Percentiles rank a stretch among this genome's conserved stretches.
These are phyloP conservation scores for Muscicapa striata DNA, from an alignment of 2,797 vertebrate genomes.

Conservation along the genomic window DNA sequence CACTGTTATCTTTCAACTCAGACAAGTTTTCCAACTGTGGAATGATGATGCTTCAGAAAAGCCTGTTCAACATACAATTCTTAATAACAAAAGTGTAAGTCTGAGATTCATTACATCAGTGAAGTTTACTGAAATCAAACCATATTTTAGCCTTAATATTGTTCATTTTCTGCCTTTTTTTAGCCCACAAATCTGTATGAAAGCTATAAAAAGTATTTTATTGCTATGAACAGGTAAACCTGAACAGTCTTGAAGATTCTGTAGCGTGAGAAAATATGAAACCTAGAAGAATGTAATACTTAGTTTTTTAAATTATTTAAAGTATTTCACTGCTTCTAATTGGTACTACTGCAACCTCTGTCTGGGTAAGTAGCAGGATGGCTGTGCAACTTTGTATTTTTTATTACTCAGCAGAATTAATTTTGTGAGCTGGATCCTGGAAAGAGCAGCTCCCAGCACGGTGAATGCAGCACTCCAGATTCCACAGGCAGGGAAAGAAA, in stretches of 20 bases:
- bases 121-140: neutral
- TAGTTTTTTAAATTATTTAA: neutral
- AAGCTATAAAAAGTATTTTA: neutral
- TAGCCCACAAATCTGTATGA: neutral
- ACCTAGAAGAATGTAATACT: neutral
- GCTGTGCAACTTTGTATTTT: neutral
- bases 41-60: neutral
- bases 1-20: neutral
- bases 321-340: conserved; percentile 7
- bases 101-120: neutral
- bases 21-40: neutral
- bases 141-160: neutral
- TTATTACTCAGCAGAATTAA: neutral
- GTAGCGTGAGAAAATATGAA: neutral
- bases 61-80: neutral
- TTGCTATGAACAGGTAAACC: neutral
- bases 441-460: neutral
- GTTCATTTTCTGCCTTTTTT: neutral
- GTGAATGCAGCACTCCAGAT: neutral
- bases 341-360: neutral
- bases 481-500: neutral
- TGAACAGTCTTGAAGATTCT: neutral
- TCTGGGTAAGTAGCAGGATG: neutral
- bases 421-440: neutral
- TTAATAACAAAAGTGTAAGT: neutral